Evolutionary conservation across 1,140 invertebrate genomes (phyloP).

Genomic region (Trichonephila clavipes): DNA sequence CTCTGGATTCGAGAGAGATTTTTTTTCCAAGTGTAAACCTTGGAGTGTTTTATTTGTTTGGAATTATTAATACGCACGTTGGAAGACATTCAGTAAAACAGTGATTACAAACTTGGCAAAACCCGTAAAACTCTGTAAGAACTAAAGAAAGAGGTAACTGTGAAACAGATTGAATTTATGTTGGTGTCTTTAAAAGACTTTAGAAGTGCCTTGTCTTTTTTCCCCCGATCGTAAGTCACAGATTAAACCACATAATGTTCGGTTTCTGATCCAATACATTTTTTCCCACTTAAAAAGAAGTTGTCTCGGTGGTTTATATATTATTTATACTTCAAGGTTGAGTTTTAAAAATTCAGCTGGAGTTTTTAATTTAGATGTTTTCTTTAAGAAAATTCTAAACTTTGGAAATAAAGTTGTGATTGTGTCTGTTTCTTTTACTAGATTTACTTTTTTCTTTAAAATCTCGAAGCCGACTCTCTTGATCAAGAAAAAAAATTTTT

Average conservation of each 20-base stretch:
- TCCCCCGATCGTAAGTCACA: background rate
- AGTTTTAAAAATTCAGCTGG: too few species aligned
- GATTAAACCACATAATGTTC: background rate
- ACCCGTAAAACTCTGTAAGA: background rate
- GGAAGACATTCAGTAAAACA: background rate
- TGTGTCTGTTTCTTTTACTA: too few species aligned
- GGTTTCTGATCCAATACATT: background rate
- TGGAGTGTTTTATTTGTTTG: background rate
- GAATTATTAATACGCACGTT: constrained; percentile 62
- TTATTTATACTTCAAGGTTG: too few species aligned
- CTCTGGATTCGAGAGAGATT: background rate
- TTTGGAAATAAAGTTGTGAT: too few species aligned
- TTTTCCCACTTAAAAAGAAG: too few species aligned
- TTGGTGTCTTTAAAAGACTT: background rate
- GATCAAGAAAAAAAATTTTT: too few species aligned
- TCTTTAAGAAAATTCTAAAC: too few species aligned
- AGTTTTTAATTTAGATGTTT: too few species aligned
- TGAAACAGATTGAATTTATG: constrained; percentile 36
- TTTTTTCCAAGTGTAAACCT: background rate
- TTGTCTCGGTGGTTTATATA: too few species aligned
- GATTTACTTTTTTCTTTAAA: too few species aligned
- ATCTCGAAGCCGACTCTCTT: too few species aligned
- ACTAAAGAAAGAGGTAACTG: background rate
- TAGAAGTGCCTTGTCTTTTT: background rate
- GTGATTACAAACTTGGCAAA: constrained; percentile 35